Evolutionary conservation across 2,113 vertebrate genomes (phyloP), one percentile per base, ranked within the genome.

Genomic region (Xyliphius kryptos): DNA sequence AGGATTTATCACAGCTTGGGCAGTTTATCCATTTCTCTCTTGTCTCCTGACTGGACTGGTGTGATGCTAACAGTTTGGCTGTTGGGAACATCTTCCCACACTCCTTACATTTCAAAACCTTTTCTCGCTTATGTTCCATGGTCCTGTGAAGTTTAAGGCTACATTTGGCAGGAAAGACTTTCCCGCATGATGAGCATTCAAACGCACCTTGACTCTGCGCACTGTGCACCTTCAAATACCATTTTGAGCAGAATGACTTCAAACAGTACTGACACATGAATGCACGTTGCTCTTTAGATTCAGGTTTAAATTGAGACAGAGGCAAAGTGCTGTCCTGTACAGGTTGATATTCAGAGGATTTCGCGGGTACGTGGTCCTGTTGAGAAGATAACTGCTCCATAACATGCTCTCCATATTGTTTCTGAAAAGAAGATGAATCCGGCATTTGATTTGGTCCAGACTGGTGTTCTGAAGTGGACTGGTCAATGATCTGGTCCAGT

Each of bases 1-100:
- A 67, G 55, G 21, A 20, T 15, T n/a, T 1, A 47, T 59, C 65
- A 60, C 56, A 52, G 13, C 9, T 17, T 3, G 56, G 46, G 20
- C 65, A 58, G 49, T 51, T 15, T 19, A 60, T 14, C 16, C 3
- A 11, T 6, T 12, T 12, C 21, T 8, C 17, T 9, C 21, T 5
- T 0, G 19, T n/a, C n/a, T n/a, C n/a, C 9, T 6, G 36, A 36
- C 12, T 17, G 5, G 38, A 36, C 9, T 14, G 38, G 19, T 63
- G 38, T 0, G 13, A 9, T 13, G 50, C 38, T 44, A 13, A 14
- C n/a, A 14, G 3, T 17, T 51, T 16, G 11, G n/a, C 38, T n/a
- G 61, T 44, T 19, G 14, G 7, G 12, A 53, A 63, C 12, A 9
- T 3, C 52, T 52, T 62, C 9, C 48, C 13, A 1, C 40, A 63